These are phyloP conservation scores for Callimorpha dominula DNA, from an alignment of 2,888 invertebrate genomes.

Conservation along the genomic window DNA sequence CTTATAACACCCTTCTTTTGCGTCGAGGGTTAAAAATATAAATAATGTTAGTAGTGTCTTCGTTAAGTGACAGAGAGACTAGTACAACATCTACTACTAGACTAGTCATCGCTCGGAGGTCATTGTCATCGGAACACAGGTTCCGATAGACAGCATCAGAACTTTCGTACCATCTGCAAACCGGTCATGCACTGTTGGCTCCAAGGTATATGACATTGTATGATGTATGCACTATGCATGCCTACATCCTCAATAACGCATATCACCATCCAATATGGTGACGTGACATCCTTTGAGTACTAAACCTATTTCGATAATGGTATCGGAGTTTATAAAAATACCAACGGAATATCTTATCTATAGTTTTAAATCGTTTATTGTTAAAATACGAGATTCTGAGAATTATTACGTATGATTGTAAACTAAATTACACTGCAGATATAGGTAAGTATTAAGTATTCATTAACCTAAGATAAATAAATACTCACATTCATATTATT, in stretches of 20 bases:
- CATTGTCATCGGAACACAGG: background rate
- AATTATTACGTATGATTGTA: slow-evolving; percentile 2
- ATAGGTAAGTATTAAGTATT: background rate
- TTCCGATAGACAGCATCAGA: background rate
- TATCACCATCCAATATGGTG: slow-evolving; percentile 5
- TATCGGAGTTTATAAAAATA: slow-evolving; percentile 30
- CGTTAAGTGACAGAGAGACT: background rate
- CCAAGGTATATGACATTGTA: slow-evolving; percentile 7
- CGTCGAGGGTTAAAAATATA: too few relatives aligned
- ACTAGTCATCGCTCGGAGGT: background rate
- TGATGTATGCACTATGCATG: background rate
- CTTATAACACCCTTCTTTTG: too few relatives aligned
- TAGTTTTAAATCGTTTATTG: slow-evolving; percentile 9
- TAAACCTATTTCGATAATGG: slow-evolving; percentile 35
- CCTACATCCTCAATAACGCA: slow-evolving; percentile 9
- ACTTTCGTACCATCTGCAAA: background rate
- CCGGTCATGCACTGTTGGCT: background rate
- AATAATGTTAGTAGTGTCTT: too few relatives aligned
- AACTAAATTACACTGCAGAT: background rate
- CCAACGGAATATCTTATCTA: slow-evolving; percentile 1
- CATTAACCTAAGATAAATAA: background rate
- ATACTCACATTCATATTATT: too few relatives aligned
- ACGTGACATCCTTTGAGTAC: slow-evolving; percentile 20
- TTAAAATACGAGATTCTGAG: slow-evolving; percentile 6
- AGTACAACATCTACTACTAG: background rate